phyloP scores from a whole-genome alignment of 2,888 invertebrate species.

The Hyalella azteca region DNA sequence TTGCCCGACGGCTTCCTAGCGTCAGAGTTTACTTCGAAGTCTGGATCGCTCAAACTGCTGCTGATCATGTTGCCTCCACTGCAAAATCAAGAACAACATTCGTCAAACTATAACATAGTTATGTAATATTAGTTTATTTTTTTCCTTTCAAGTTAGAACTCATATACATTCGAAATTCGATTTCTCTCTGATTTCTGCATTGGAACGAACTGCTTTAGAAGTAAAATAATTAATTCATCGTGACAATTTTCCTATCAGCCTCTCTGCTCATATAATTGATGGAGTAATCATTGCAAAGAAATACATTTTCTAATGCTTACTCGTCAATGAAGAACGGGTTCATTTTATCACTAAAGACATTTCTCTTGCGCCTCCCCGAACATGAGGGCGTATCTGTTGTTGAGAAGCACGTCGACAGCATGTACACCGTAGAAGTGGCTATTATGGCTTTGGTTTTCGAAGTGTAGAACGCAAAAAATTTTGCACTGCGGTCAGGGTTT shows the following conservation, averaged over 20 bases:
- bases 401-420: constrained; percentile 38
- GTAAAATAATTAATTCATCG: no score
- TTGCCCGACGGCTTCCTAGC: background rate
- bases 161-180: no score
- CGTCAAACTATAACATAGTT: no score
- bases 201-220: no score
- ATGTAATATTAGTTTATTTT: no score
- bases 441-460: constrained; percentile 15
- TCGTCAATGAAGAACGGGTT: background rate
- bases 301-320: background rate
- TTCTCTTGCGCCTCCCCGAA: constrained; percentile 24
- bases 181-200: no score
- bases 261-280: no score
- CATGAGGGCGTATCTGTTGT: constrained; percentile 18
- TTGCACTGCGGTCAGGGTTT: background rate
- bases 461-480: background rate
- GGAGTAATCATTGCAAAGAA: no score
- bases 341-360: constrained; percentile 9
- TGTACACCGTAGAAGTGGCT: constrained; percentile 14
- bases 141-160: no score
- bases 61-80: background rate
- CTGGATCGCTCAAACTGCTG: background rate
- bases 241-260: no score
- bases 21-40: background rate
- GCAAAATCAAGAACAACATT: no score